Base-by-base conservation (phyloP, 2,888 invertebrate species). In the Drosophila antonietae region DNA sequence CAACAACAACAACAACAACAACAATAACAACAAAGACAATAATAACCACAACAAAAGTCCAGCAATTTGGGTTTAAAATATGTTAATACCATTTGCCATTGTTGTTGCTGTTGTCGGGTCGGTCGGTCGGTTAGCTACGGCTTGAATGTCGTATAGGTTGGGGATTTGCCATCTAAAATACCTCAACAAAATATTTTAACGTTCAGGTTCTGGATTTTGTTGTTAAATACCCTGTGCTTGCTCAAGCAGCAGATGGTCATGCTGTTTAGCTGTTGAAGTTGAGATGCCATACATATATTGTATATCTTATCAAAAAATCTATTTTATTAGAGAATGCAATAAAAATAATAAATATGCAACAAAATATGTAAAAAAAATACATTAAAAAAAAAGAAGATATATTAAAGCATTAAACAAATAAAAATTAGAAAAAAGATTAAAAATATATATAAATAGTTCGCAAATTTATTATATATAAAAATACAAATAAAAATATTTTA, bases 61-160 rank as follows among this genome's bases (percentile, higher is more conserved):
- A 81, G 79, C 82, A 81, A 87, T 82, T 82, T 88, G 41, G 88
- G 83, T 72, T 88, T 83, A 85, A 88, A 83, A 84, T 84, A 84
- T 84, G 86, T 88, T 83, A 83, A 86, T 76, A 81, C 78, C 79
- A 81, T 66, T 81, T 71, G 64, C 65, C 39, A 53, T 69, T 75
- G 65, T 74, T 69, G 70, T 35, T 72, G 39, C 7, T 39, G 39
- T 39, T 39, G 39, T 15, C 14, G 62, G 60, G 58, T 28, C 69
- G 72, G 51, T 28, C 69, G 72, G 51, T 78, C 51, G 65, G 65
- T 63, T 62, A n/a, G 59, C 31, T 61, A 2, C 20, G 47, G 39
- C 60, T 59, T 56, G 47, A 52, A 46, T 71, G 44, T 33, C 23
- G 35, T 14, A 20, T 43, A 47, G 65, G n/a, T 69, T 46, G 60